Evolutionary conservation across 2,888 invertebrate genomes (phyloP).

Genomic region (Seira ritae): DNA sequence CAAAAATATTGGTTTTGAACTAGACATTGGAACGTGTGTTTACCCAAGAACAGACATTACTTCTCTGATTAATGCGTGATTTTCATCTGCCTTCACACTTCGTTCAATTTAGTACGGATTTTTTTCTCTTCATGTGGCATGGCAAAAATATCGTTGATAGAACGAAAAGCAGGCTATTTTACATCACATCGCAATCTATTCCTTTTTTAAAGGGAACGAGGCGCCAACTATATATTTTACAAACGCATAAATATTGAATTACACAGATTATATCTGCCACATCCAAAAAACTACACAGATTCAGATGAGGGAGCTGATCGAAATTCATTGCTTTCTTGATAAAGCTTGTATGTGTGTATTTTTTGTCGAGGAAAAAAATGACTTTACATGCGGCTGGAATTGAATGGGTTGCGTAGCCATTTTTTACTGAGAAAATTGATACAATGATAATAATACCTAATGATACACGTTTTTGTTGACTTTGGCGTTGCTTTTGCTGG

Average conservation of each 20-base stretch:
- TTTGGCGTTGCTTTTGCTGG: conserved; percentile 37
- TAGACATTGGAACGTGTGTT: conserved; percentile 52
- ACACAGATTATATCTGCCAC: conserved; percentile 19
- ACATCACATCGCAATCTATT: neutral
- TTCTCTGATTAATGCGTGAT: conserved; percentile 57
- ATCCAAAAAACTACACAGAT: neutral
- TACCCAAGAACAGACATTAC: conserved; percentile 29
- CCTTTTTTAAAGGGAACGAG: neutral
- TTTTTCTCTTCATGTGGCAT: conserved; percentile 8
- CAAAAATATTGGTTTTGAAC: conserved; percentile 52
- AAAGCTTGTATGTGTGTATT: conserved; percentile 1
- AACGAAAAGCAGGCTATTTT: conserved; percentile 17
- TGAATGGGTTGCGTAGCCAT: neutral
- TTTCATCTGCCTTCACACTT: conserved; percentile 28
- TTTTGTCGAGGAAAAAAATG: conserved; percentile 20
- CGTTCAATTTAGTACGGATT: conserved; percentile 40
- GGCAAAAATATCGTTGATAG: conserved; percentile 9
- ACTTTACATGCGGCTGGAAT: neutral
- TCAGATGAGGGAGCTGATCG: neutral
- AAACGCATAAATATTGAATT: conserved; percentile 41
- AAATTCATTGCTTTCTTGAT: conserved; percentile 33
- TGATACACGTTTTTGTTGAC: conserved; percentile 47
- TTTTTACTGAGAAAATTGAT: conserved; percentile 35
- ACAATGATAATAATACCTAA: conserved; percentile 46
- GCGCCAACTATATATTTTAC: neutral